These are phyloP conservation scores for Anguilla rostrata DNA, from an alignment of 2,113 vertebrate species.

Conservation along the genomic window DNA sequence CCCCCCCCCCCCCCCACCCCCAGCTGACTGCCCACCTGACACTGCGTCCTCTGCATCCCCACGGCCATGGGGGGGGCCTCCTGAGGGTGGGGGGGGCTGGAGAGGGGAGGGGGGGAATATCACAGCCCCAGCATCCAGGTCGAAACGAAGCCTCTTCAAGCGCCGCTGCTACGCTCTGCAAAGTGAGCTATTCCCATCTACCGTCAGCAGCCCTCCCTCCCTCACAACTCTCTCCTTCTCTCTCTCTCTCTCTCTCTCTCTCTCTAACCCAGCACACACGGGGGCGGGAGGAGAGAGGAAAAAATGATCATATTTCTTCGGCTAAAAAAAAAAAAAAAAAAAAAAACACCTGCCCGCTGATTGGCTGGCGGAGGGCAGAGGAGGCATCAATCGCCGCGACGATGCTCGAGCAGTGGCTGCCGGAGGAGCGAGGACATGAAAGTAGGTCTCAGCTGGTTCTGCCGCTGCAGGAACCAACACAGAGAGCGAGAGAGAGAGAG, in stretches of 20 bases:
- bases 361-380: conserved; percentile 25
- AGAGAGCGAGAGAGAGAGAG: conserved; percentile 34
- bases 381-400: conserved; percentile 40
- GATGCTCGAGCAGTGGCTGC: conserved; percentile 32
- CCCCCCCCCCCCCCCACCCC: background rate
- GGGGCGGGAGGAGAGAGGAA: conserved; percentile 16
- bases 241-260: conserved; percentile 35
- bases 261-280: conserved; percentile 38
- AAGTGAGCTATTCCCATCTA: conserved; percentile 44
- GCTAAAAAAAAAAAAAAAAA: conserved; percentile 5
- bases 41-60: conserved; percentile 42
- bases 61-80: conserved; percentile 29
- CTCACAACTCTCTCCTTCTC: conserved; percentile 41
- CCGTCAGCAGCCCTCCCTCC: conserved; percentile 42
- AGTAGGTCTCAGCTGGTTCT: conserved; percentile 60
- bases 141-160: conserved; percentile 44
- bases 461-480: conserved; percentile 42
- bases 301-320: conserved; percentile 43
- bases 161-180: conserved; percentile 36
- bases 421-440: conserved; percentile 55
- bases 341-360: conserved; percentile 38
- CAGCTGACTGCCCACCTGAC: conserved; percentile 56
- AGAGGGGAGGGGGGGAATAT: conserved; percentile 19
- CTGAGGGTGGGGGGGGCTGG: conserved; percentile 30
- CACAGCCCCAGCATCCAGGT: conserved; percentile 46